Base-by-base conservation (phyloP, 2,888 invertebrate genomes). In the Campoletis raptor region DNA sequence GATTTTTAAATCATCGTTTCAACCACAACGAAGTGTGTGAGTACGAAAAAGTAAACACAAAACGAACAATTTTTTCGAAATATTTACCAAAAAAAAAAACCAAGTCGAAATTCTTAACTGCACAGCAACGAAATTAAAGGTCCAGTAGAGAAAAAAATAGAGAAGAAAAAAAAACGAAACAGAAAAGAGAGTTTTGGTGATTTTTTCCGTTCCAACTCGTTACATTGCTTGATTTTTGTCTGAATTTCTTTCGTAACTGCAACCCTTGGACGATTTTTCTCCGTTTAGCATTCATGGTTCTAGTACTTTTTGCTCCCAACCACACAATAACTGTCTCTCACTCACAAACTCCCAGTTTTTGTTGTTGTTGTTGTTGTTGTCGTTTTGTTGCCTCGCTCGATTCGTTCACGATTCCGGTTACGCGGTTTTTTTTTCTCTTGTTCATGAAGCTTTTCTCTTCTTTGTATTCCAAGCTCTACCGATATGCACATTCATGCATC, bases 1-100 rank as follows among this genome's bases (percentile, higher is more conserved):
- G 89, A 89, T 83, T 89, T 40, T 67, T 37, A n/a, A 40, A 40
- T 87, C 85, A 85, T 86, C 88, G 86, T 54, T 42, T 36, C 7
- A 48, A 15, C 18, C 7, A n/a, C 0, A 36, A 36, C 15, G 18
- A 45, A 73, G 54, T 21, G 18, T 10, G 8, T 37, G n/a, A 52
- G 9, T 12, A 30, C 18, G 5, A 45, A 15, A 42, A 74, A 57
- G 54, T 37, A 57, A 40, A 21, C 42, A 24, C 0, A 10, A 4
- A 57, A 57, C 12, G 24, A 57, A 57, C 5, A 24, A 24, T 24
- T 9, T 57, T 30, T 5, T 3, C 24, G 3, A 24, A 57, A 57
- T 12, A 24, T 30, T 57, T 1, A 6, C 7, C 48, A 48, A 18
- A 10, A 57, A 30, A 30, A 30, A 15, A 30, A 0, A 30, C 2